These are phyloP conservation scores for Platalea minor DNA, from an alignment of 2,797 vertebrate species.

Conservation along the genomic window DNA sequence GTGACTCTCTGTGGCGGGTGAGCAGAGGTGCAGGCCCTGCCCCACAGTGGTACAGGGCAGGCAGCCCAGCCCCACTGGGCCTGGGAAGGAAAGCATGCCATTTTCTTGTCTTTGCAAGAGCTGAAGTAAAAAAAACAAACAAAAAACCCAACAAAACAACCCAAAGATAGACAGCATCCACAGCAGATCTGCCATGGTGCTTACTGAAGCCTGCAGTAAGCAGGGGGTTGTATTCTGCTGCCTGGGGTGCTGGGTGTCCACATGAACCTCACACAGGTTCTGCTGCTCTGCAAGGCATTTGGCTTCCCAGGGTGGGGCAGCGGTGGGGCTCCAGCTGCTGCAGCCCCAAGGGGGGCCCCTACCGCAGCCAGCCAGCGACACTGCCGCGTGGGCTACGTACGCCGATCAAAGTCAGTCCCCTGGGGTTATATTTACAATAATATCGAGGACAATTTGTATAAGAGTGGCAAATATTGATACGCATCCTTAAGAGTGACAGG, in stretches of 20 bases:
- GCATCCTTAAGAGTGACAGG: neutral
- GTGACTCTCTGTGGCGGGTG: too few relatives aligned
- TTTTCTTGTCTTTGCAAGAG: neutral
- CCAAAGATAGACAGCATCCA: too few relatives aligned
- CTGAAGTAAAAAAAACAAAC: too few relatives aligned
- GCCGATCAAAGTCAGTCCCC: rapidly evolving
- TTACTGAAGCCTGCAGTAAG: rapidly evolving
- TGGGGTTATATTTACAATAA: rapidly evolving
- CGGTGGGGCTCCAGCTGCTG: neutral
- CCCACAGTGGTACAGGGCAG: neutral
- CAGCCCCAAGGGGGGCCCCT: rapidly evolving
- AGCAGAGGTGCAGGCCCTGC: neutral
- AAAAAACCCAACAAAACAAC: too few relatives aligned
- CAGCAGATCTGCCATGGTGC: rapidly evolving
- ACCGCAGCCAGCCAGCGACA: rapidly evolving
- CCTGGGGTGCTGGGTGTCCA: too few relatives aligned
- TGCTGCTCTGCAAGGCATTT: rapidly evolving
- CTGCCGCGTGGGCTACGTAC: rapidly evolving
- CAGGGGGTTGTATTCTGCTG: rapidly evolving
- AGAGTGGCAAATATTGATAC: rapidly evolving
- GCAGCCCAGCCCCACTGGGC: rapidly evolving
- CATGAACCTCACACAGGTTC: rapidly evolving
- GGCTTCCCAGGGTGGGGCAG: too few relatives aligned
- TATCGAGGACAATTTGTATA: neutral
- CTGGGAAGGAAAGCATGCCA: rapidly evolving